Conservation (phyloP, 2,113 vertebrate genomes). For the Eurypyga helias region DNA sequence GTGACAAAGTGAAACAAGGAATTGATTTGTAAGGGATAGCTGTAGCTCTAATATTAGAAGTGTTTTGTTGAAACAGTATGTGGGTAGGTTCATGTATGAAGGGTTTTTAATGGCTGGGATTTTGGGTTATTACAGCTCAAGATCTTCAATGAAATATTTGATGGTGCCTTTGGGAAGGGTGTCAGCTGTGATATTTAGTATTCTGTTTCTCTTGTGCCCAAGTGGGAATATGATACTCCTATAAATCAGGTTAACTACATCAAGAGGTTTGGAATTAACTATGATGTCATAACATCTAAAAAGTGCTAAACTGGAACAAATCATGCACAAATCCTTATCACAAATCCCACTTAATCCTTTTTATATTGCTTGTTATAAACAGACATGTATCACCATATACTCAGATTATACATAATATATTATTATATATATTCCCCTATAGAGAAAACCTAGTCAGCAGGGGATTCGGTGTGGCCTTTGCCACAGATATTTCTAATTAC, state of each 20-base stretch:
- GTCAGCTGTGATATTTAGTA: background rate
- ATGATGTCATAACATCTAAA: background rate
- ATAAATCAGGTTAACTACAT: conserved; percentile 41
- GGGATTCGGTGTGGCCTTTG: background rate
- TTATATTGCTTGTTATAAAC: conserved; percentile 25
- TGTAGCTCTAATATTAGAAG: background rate
- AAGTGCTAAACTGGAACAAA: conserved; percentile 38
- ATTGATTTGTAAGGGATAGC: background rate
- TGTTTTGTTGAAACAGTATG: background rate
- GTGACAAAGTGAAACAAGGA: background rate
- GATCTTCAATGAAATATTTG: background rate
- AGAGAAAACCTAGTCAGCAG: background rate
- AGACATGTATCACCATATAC: background rate
- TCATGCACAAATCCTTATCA: background rate
- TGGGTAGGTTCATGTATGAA: background rate
- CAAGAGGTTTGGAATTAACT: conserved; percentile 13
- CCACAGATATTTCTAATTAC: background rate
- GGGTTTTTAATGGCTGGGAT: conserved; percentile 6
- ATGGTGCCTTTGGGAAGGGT: conserved; percentile 28
- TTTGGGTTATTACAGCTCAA: conserved; percentile 1
- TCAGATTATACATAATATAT: background rate
- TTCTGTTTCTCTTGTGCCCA: background rate
- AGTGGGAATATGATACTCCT: background rate
- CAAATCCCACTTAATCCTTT: conserved; percentile 49
- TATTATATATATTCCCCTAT: background rate